These are phyloP conservation scores for Mormyrus lacerda DNA, from an alignment of 2,113 vertebrate species.

Conservation along the genomic window DNA sequence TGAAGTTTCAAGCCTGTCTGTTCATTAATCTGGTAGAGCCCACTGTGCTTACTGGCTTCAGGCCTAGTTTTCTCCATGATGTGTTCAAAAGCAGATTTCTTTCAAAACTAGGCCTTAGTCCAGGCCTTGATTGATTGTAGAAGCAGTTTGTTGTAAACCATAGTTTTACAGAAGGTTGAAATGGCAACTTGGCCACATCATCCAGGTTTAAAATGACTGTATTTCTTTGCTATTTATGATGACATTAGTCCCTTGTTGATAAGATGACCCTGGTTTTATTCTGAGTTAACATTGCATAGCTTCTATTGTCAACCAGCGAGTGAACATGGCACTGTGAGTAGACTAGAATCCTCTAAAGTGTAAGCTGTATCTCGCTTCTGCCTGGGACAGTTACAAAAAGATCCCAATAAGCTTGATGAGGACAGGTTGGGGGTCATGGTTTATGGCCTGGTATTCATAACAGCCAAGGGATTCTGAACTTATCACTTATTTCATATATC, in stretches of 20 bases:
- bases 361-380: neutral
- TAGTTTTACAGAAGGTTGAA: neutral
- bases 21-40: neutral
- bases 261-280: neutral
- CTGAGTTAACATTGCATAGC: neutral
- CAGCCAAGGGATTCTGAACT: constrained; percentile 10
- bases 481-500: neutral
- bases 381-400: neutral
- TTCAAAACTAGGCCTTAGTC: neutral
- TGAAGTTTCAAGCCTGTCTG: neutral
- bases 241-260: neutral
- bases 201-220: neutral
- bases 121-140: constrained; percentile 1
- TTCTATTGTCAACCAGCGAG: neutral
- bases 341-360: neutral
- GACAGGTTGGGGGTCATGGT: neutral
- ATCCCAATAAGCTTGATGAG: neutral
- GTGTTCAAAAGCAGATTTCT: neutral
- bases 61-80: neutral
- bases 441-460: neutral
- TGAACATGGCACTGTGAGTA: neutral
- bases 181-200: neutral
- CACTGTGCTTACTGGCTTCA: neutral
- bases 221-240: neutral
- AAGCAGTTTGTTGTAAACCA: neutral